Evolutionary conservation across 37 sponge, comb jelly and placozoan species (phyloP).

Genomic region (Bolinopsis microptera): DNA sequence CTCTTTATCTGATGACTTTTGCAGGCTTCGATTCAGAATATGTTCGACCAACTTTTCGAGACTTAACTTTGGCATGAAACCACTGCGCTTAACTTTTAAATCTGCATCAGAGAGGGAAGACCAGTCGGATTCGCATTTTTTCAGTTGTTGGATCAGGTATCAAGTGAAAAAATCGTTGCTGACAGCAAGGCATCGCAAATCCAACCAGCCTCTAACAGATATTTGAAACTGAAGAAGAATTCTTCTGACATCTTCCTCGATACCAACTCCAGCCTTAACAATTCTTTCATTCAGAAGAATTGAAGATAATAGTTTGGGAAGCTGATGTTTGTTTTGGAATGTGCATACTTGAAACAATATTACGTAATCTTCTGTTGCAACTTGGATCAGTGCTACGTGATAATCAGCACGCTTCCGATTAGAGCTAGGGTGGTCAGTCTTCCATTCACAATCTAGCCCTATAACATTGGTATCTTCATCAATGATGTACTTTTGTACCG

Average conservation of each 20-base stretch:
- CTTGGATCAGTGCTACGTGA: neutral
- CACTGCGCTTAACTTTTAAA: too few relatives aligned
- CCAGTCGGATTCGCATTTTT: neutral
- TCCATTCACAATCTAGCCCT: constrained; percentile 42
- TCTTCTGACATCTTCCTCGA: neutral
- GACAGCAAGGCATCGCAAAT: neutral
- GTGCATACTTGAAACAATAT: neutral
- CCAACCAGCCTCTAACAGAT: neutral
- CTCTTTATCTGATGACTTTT: too few relatives aligned
- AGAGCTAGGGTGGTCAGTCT: neutral
- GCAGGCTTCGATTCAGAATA: too few relatives aligned
- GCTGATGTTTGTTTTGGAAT: neutral
- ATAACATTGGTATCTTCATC: too few relatives aligned
- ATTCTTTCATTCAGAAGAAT: neutral
- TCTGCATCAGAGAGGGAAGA: too few relatives aligned
- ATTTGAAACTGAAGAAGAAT: neutral
- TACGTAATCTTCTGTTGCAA: neutral
- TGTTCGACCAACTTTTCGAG: too few relatives aligned
- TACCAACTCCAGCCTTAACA: neutral
- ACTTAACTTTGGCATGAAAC: neutral
- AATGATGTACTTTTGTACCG: too few relatives aligned
- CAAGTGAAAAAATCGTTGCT: neutral
- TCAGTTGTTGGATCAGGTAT: neutral
- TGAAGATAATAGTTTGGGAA: neutral
- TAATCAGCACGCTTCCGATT: too few relatives aligned